phyloP scores from a whole-genome alignment of 2,797 vertebrate species.

The Gallinago solitaria region DNA sequence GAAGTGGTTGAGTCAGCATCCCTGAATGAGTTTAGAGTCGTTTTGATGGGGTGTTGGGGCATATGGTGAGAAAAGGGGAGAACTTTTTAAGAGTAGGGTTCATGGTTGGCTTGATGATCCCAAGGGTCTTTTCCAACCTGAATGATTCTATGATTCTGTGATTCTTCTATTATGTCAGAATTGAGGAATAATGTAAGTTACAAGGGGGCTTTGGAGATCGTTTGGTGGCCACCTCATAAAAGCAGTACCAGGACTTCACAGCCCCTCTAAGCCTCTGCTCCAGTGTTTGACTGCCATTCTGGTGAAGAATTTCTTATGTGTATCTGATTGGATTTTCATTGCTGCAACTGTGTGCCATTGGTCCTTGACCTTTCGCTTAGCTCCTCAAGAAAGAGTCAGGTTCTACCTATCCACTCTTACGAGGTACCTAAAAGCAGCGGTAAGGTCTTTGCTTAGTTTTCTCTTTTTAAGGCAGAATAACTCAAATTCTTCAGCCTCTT shows the following conservation, averaged over 20 bases:
- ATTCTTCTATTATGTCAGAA: background rate
- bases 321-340: background rate
- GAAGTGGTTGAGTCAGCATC: too few species aligned
- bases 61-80: too few species aligned
- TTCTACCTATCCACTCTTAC: background rate
- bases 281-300: background rate
- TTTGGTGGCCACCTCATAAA: background rate
- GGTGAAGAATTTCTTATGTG: background rate
- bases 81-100: too few species aligned
- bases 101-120: too few species aligned
- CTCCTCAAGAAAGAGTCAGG: background rate
- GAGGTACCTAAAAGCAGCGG: background rate
- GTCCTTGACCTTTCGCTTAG: background rate
- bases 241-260: background rate
- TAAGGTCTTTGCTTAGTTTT: background rate
- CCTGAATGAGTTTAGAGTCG: too few species aligned
- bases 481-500: background rate
- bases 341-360: background rate
- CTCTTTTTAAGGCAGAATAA: background rate
- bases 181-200: background rate
- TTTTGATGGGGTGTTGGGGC: too few species aligned
- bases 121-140: too few species aligned
- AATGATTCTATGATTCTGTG: too few species aligned
- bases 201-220: background rate
- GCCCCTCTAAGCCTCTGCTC: accelerated